Conservation (phyloP, 2,888 invertebrate species). For the Aleiodes testaceus region DNA sequence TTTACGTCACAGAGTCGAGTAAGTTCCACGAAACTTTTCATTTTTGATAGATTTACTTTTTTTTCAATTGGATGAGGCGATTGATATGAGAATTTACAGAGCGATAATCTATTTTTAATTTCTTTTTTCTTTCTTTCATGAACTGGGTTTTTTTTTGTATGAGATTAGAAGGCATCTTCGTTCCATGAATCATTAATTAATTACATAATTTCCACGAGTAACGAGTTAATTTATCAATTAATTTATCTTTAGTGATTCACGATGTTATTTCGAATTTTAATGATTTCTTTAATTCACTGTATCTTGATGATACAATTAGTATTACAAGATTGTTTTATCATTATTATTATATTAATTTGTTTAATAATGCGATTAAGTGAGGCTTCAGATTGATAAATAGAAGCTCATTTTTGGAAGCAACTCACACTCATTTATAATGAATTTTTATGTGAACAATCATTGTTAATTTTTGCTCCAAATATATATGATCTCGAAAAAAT, state of each 20-base stretch:
- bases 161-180: not conserved
- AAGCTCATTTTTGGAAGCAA: conserved; percentile 1
- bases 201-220: not conserved
- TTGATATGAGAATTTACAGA: not conserved
- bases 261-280: not conserved
- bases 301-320: too few relatives aligned
- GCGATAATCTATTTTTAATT: not conserved
- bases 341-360: too few relatives aligned
- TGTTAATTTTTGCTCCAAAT: conserved; percentile 24
- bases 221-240: conserved; percentile 2
- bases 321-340: too few relatives aligned
- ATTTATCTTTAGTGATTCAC: conserved; percentile 15
- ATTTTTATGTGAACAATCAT: conserved; percentile 14
- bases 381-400: not conserved
- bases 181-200: conserved; percentile 6
- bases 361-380: not conserved
- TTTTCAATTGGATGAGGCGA: conserved; percentile 5
- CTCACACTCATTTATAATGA: not conserved
- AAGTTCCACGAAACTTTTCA: conserved; percentile 25
- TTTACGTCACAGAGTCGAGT: not conserved
- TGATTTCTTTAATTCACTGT: too few relatives aligned
- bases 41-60: conserved; percentile 35
- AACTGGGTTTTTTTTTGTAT: not conserved
- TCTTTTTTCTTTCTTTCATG: conserved; percentile 2
- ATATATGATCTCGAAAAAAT: conserved; percentile 23